These are phyloP conservation scores for Butorides virescens DNA, from an alignment of 2,113 vertebrate genomes.

Conservation along the genomic window DNA sequence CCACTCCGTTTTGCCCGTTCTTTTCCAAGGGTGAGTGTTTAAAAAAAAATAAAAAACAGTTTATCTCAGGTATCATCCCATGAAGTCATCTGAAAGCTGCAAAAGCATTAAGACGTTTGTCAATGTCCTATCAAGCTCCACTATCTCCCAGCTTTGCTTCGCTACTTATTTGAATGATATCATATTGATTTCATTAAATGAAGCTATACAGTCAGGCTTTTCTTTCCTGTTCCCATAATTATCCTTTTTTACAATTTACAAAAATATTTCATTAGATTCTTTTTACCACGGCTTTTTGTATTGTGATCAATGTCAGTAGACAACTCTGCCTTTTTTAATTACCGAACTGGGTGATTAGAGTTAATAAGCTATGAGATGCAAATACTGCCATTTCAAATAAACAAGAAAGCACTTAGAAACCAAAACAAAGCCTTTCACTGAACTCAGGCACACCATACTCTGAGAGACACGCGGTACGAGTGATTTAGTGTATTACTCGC, in stretches of 20 bases:
- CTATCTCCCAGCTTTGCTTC: neutral
- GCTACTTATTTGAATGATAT: neutral
- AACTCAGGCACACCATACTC: neutral
- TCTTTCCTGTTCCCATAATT: neutral
- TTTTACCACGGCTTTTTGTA: constrained; percentile 27
- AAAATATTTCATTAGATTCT: constrained; percentile 30
- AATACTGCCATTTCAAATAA: constrained; percentile 65
- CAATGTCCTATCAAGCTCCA: neutral
- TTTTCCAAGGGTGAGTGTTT: neutral
- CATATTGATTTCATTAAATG: neutral
- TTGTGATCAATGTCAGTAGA: constrained; percentile 64
- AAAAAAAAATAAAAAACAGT: too few species aligned
- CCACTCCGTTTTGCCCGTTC: neutral
- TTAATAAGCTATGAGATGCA: constrained; percentile 62
- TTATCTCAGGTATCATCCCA: neutral
- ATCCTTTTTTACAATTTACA: neutral
- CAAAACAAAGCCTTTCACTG: constrained; percentile 37
- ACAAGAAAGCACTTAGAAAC: constrained; percentile 19
- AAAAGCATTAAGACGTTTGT: neutral
- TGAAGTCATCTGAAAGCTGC: neutral
- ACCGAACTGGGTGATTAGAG: constrained; percentile 53
- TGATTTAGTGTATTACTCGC: neutral
- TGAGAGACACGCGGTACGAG: neutral
- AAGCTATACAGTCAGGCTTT: neutral
- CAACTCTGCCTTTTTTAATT: constrained; percentile 61